Evolutionary conservation across 2,888 invertebrate genomes (phyloP).

Genomic region (Chaitophorus viminalis): DNA sequence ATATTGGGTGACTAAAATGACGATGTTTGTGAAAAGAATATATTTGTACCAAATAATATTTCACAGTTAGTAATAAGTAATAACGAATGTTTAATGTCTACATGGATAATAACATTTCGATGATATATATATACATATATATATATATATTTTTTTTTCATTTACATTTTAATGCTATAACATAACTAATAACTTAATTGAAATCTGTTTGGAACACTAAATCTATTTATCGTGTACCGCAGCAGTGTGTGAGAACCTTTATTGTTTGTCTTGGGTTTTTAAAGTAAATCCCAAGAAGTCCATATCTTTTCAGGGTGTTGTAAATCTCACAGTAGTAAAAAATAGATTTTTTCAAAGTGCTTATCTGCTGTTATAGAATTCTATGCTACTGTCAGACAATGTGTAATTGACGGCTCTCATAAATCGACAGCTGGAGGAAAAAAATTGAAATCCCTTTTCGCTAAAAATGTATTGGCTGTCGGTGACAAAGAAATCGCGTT

Average conservation of each 20-base stretch:
- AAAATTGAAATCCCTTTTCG: background rate
- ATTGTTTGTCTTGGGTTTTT: background rate
- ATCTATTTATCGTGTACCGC: background rate
- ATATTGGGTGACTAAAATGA: background rate
- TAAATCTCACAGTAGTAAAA: constrained; percentile 20
- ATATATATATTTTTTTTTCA: too few relatives aligned
- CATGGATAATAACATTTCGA: background rate
- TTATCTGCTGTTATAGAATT: constrained; percentile 1
- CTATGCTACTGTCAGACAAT: background rate
- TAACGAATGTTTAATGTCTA: too few relatives aligned
- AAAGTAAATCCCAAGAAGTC: background rate
- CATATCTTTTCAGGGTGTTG: background rate
- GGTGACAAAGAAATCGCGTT: background rate
- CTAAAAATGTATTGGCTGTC: constrained; percentile 21
- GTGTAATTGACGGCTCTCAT: background rate
- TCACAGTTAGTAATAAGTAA: background rate
- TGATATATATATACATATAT: background rate
- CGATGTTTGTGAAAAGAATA: background rate
- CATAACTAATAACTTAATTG: background rate
- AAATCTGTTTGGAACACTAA: background rate
- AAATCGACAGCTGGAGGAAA: background rate
- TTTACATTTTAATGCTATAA: background rate
- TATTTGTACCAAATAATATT: background rate
- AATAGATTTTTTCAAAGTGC: background rate
- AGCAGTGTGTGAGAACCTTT: too few relatives aligned